Evolutionary conservation across 1,140 invertebrate genomes (phyloP).

Genomic region (Euwallacea fornicatus): DNA sequence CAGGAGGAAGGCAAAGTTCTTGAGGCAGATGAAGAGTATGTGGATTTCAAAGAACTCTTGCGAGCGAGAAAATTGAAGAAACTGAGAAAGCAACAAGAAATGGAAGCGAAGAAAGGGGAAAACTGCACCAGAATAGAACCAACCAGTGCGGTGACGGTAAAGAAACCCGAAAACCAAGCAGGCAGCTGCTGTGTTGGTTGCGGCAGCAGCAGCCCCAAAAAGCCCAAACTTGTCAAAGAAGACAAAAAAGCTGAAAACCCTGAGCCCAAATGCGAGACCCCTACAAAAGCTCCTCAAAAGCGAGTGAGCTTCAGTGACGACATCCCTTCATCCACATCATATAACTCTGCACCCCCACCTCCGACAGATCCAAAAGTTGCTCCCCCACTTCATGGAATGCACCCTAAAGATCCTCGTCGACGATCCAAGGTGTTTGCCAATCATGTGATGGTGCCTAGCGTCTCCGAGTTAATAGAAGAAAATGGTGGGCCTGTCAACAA

Average conservation of each 20-base stretch:
- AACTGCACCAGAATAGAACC: not conserved
- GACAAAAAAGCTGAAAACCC: not conserved
- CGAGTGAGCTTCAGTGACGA: slow-evolving; percentile 17
- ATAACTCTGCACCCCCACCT: not conserved
- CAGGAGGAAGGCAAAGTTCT: not conserved
- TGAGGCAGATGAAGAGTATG: slow-evolving; percentile 37
- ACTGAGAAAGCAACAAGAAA: slow-evolving; percentile 32
- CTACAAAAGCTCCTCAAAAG: slow-evolving; percentile 12
- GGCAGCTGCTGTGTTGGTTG: not conserved
- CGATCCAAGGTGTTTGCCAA: not conserved
- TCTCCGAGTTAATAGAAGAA: slow-evolving; percentile 34
- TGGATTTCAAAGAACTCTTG: slow-evolving; percentile 40
- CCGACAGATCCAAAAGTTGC: not conserved
- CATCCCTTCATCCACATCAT: slow-evolving; percentile 14
- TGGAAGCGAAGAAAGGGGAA: slow-evolving; percentile 6
- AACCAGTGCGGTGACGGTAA: not conserved
- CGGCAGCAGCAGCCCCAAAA: not conserved
- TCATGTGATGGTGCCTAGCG: slow-evolving; percentile 21
- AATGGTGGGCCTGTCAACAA: slow-evolving; percentile 25
- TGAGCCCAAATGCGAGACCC: not conserved
- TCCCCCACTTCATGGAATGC: not conserved
- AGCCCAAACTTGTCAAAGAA: not conserved
- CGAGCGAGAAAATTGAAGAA: slow-evolving; percentile 41
- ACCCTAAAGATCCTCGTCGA: slow-evolving; percentile 12
- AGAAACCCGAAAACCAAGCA: slow-evolving; percentile 8